Conservation (phyloP, 2,113 vertebrate genomes). For the Pyxicephalus adspersus region DNA sequence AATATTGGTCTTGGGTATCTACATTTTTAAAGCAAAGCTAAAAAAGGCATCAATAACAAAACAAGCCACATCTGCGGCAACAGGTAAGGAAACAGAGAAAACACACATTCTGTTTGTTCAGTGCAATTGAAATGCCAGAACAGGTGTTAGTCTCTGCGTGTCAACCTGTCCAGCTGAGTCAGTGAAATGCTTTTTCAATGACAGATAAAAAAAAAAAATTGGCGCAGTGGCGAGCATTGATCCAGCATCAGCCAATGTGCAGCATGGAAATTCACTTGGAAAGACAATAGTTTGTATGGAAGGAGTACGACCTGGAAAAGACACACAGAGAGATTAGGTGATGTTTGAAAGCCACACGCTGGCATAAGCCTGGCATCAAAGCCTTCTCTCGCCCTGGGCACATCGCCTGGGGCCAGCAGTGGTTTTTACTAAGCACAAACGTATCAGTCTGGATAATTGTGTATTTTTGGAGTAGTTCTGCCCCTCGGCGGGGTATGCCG, state of each 20-base stretch:
- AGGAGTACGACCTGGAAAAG: slow-evolving; percentile 7
- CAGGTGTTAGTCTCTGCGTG: not conserved
- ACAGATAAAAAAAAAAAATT: not conserved
- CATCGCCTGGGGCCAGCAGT: not conserved
- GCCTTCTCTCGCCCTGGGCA: not conserved
- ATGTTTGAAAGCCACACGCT: not conserved
- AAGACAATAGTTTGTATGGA: not conserved
- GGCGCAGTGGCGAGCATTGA: not conserved
- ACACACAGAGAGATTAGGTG: slow-evolving; percentile 10
- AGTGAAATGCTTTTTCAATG: not conserved
- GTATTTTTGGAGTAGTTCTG: not conserved
- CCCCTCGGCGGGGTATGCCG: too few relatives aligned
- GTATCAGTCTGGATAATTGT: not conserved
- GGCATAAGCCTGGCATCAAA: slow-evolving; percentile 4
- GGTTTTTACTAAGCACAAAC: not conserved
- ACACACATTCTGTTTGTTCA: too few relatives aligned
- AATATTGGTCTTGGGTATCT: too few relatives aligned
- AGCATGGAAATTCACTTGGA: slow-evolving; percentile 25
- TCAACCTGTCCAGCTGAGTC: not conserved
- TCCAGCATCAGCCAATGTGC: not conserved
- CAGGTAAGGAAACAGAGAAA: too few relatives aligned
- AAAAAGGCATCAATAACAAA: too few relatives aligned
- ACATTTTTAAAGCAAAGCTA: too few relatives aligned
- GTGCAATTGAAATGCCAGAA: not conserved
- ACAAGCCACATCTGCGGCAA: too few relatives aligned